These are phyloP conservation scores for Sialis lutaria DNA, from an alignment of 2,888 invertebrate genomes.

Conservation along the genomic window DNA sequence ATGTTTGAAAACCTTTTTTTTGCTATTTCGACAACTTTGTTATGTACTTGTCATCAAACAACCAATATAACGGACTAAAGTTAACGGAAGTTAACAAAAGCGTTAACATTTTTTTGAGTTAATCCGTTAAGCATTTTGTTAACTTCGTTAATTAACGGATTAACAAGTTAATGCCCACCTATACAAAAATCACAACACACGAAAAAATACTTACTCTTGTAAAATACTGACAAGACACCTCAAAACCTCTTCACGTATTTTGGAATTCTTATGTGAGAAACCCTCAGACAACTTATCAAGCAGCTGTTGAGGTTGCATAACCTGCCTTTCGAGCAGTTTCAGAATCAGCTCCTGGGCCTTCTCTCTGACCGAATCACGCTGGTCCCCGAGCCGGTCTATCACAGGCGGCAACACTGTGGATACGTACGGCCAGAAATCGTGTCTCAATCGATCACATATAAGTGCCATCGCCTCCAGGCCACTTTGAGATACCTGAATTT, in stretches of 20 bases:
- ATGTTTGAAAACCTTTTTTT: no score
- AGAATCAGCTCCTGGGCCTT: constrained; percentile 54
- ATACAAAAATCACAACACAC: background rate
- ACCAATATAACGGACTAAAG: no score
- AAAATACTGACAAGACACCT: constrained; percentile 66
- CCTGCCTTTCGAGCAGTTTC: constrained; percentile 55
- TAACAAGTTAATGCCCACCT: no score
- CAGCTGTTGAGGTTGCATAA: constrained; percentile 46
- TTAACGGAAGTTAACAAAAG: no score
- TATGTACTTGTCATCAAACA: no score
- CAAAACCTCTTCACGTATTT: constrained; percentile 78
- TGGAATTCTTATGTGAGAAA: constrained; percentile 79
- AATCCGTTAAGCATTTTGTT: no score
- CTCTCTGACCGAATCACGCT: constrained; percentile 31
- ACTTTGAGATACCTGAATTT: constrained; percentile 71
- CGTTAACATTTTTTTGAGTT: no score
- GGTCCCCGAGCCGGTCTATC: constrained; percentile 53
- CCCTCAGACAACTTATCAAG: constrained; percentile 51
- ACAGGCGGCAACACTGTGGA: constrained; percentile 67
- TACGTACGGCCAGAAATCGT: constrained; percentile 74
- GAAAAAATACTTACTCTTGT: constrained; percentile 51
- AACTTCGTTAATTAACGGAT: no score
- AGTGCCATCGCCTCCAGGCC: constrained; percentile 76
- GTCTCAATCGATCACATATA: constrained; percentile 70
- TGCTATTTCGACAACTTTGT: no score